Conservation (phyloP, 2,888 invertebrate species). For the Noctua janthina region DNA sequence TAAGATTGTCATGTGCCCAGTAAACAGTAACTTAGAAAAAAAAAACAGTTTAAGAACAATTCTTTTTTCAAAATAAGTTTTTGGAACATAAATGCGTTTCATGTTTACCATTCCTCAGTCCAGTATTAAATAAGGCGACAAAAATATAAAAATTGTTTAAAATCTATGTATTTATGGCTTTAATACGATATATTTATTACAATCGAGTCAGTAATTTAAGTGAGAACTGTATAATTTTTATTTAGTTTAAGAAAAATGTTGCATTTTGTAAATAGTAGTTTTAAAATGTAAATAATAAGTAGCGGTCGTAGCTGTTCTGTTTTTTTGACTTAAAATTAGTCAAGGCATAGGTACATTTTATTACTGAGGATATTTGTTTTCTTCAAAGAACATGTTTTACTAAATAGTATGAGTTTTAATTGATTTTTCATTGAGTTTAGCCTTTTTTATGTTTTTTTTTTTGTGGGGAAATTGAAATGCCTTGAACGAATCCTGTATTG, state of each 20-base stretch:
- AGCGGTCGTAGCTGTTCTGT: slow-evolving; percentile 56
- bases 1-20: slow-evolving; percentile 23
- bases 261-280: slow-evolving; percentile 73
- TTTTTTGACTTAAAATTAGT: slow-evolving; percentile 43
- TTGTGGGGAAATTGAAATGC: slow-evolving; percentile 70
- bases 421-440: neutral
- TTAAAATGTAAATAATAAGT: slow-evolving; percentile 65
- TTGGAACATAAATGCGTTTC: slow-evolving; percentile 23
- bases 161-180: slow-evolving; percentile 74
- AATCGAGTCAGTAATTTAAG: slow-evolving; percentile 89
- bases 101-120: slow-evolving; percentile 83
- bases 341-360: slow-evolving; percentile 44
- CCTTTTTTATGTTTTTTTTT: neutral
- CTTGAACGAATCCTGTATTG: slow-evolving; percentile 78
- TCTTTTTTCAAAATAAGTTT: slow-evolving; percentile 13
- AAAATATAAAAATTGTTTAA: slow-evolving; percentile 66
- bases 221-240: slow-evolving; percentile 70
- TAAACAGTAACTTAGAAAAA: slow-evolving; percentile 18
- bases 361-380: slow-evolving; percentile 4
- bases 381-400: slow-evolving; percentile 12
- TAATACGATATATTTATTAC: slow-evolving; percentile 81
- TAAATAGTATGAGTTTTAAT: slow-evolving; percentile 17
- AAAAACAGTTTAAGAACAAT: neutral
- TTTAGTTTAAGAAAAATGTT: slow-evolving; percentile 71
- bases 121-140: slow-evolving; percentile 79